phyloP scores from a whole-genome alignment of 53 echinoderm and acorn worm species.

The Luidia sarsii region DNA sequence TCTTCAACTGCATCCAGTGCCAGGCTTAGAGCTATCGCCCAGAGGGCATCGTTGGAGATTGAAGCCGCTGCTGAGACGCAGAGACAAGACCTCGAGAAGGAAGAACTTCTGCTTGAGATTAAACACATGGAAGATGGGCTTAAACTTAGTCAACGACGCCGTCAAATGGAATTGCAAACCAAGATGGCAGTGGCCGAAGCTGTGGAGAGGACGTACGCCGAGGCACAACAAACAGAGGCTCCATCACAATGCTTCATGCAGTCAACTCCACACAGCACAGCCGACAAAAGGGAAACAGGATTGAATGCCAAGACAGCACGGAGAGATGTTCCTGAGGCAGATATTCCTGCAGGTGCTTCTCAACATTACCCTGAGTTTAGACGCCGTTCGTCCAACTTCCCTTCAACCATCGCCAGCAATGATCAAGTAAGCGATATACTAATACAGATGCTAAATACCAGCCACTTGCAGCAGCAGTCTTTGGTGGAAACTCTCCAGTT shows the following conservation, averaged over 20 bases:
- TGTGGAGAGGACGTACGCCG: not conserved
- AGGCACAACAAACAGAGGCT: not conserved
- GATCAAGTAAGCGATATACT: not conserved
- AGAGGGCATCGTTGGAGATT: too few species aligned
- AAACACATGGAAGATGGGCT: constrained; percentile 8
- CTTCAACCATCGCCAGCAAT: not conserved
- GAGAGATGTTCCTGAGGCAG: not conserved
- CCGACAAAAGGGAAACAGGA: not conserved
- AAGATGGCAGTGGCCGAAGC: constrained; percentile 18
- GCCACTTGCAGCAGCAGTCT: constrained; percentile 34
- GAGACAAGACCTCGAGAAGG: constrained; percentile 15
- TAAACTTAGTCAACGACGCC: constrained; percentile 13
- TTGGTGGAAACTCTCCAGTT: constrained; percentile 26
- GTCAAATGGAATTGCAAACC: constrained; percentile 3
- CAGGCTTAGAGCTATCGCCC: not conserved
- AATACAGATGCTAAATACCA: constrained; percentile 15
- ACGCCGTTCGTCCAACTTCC: constrained; percentile 5
- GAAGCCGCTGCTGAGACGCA: not conserved
- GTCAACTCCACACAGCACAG: not conserved
- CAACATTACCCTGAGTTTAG: not conserved
- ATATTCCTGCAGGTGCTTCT: not conserved
- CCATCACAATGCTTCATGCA: not conserved
- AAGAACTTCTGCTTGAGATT: constrained; percentile 27
- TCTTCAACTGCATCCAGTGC: constrained; percentile 4
- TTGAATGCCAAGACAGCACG: not conserved